These are phyloP conservation scores for Mustelus asterias DNA, from an alignment of 2,113 vertebrate species.

Conservation along the genomic window DNA sequence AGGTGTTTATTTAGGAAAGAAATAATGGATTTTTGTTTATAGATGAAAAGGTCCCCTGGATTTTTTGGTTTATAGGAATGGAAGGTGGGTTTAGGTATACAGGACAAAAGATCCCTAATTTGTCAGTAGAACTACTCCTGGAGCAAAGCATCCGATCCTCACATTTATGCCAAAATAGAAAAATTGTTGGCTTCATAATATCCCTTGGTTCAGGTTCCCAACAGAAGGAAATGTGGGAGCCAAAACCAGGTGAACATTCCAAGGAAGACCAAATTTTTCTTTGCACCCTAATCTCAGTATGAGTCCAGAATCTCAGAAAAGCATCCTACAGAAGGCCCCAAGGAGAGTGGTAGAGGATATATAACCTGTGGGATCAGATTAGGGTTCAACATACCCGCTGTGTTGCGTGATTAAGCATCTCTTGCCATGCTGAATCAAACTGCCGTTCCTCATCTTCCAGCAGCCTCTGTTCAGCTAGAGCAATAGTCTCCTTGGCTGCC, in stretches of 20 bases:
- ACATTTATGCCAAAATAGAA: no score
- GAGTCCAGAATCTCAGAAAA: background rate
- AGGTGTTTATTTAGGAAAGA: no score
- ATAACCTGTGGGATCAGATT: background rate
- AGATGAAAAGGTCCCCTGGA: no score
- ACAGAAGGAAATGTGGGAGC: background rate
- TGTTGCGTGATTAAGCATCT: constrained; percentile 96
- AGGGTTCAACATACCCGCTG: constrained; percentile 67
- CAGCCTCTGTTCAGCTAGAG: constrained; percentile 83
- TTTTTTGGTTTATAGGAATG: no score
- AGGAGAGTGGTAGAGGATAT: background rate
- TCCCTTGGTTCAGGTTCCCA: no score
- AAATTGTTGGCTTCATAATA: no score
- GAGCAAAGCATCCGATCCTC: no score
- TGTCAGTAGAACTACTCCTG: no score
- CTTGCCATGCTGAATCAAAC: constrained; percentile 96
- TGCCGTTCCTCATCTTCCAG: constrained; percentile 88
- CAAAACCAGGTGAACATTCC: background rate
- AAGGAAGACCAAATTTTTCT: background rate
- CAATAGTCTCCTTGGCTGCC: constrained; percentile 92
- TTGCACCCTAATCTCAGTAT: background rate
- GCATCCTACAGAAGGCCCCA: background rate
- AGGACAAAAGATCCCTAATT: no score
- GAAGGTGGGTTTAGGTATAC: no score
- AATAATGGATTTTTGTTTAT: no score